Percentiles rank a stretch among this genome's conserved stretches.
These are phyloP conservation scores for Microtus oregoni DNA, from an alignment of 2,113 vertebrate genomes.

Conservation along the genomic window DNA sequence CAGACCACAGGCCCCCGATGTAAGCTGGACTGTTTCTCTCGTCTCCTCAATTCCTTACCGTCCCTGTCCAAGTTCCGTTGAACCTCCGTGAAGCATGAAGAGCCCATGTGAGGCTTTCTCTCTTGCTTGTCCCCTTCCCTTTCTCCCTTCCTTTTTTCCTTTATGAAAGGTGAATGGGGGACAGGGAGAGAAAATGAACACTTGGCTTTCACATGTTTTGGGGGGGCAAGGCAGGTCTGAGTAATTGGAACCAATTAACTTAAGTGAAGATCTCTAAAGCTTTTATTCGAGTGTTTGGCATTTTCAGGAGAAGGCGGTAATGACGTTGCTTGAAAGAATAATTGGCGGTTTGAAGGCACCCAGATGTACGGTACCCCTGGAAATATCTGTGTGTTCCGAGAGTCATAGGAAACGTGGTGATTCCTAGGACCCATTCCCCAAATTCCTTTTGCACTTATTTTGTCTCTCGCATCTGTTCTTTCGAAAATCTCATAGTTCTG, in stretches of 20 bases:
- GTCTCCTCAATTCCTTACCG: slow-evolving; percentile 55
- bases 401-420: slow-evolving; percentile 74
- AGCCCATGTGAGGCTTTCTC: background rate
- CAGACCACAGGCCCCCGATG: slow-evolving; percentile 46
- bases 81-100: slow-evolving; percentile 65
- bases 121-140: rapidly evolving
- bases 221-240: slow-evolving; percentile 69
- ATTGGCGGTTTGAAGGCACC: slow-evolving; percentile 82
- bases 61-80: slow-evolving; percentile 57
- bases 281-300: slow-evolving; percentile 81
- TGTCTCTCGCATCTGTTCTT: slow-evolving; percentile 74
- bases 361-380: slow-evolving; percentile 81
- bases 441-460: slow-evolving; percentile 79
- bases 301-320: slow-evolving; percentile 82
- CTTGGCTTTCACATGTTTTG: slow-evolving; percentile 63
- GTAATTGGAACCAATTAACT: slow-evolving; percentile 83
- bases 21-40: slow-evolving; percentile 10
- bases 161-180: background rate
- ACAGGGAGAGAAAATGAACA: background rate
- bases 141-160: slow-evolving; percentile 23
- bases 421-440: slow-evolving; percentile 80
- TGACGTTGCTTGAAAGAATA: slow-evolving; percentile 83
- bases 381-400: slow-evolving; percentile 76
- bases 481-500: slow-evolving; percentile 73
- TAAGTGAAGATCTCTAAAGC: slow-evolving; percentile 83